A percentile compares a stretch with the other conserved stretches of the same genome.
Evolutionary conservation across 2,888 invertebrate species (phyloP).

Genomic region (Neocrepidodera transversa): DNA sequence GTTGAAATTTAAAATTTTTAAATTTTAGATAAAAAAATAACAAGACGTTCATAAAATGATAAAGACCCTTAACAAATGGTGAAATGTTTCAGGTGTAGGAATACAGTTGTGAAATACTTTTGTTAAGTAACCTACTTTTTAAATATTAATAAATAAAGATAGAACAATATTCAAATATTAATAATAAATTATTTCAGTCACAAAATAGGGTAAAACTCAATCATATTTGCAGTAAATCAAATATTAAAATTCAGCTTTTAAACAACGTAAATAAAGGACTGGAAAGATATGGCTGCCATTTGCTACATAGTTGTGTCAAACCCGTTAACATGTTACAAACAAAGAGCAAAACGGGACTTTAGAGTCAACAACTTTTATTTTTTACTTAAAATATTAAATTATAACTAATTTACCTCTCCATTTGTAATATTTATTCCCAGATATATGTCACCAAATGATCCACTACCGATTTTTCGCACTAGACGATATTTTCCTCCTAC

Average conservation of each 20-base stretch:
- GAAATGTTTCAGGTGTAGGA: conserved; percentile 21
- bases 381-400: conserved; percentile 3
- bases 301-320: conserved; percentile 45
- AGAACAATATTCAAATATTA: conserved; percentile 31
- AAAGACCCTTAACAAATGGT: conserved; percentile 28
- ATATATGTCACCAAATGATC: conserved; percentile 99
- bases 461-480: conserved; percentile 96
- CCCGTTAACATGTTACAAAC: conserved; percentile 38
- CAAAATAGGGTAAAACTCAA: conserved; percentile 32
- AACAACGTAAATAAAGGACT: conserved; percentile 42
- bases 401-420: conserved; percentile 76
- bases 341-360: conserved; percentile 31
- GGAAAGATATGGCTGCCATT: conserved; percentile 50
- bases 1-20: neutral
- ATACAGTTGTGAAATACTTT: conserved; percentile 52
- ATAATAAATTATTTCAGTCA: conserved; percentile 39
- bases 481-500: conserved; percentile 94
- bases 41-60: conserved; percentile 18
- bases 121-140: conserved; percentile 57
- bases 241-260: conserved; percentile 18
- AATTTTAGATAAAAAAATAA: neutral
- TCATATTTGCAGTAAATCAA: conserved; percentile 6
- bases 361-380: neutral
- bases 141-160: conserved; percentile 48
- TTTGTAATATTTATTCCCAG: conserved; percentile 90